A percentile compares a stretch with the other conserved stretches of the same genome.
phyloP scores from a whole-genome alignment of 2,888 invertebrate genomes.

The Drosophila peninsularis region DNA sequence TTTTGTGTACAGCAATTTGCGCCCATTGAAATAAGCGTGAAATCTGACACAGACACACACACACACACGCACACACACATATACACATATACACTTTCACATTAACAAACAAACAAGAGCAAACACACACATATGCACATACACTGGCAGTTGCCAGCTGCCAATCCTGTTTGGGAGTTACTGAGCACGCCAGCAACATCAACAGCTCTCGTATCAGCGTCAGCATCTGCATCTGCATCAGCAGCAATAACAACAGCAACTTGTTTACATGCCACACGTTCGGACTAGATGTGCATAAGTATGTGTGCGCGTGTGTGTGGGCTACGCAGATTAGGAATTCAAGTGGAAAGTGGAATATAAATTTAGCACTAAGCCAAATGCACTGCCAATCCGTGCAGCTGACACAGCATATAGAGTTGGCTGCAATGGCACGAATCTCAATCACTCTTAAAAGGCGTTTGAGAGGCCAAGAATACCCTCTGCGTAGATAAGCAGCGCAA shows the following conservation, averaged over 20 bases:
- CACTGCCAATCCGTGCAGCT: constrained; percentile 1
- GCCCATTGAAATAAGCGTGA: constrained; percentile 63
- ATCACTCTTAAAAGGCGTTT: background rate
- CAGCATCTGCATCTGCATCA: constrained; percentile 15
- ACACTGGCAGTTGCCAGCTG: constrained; percentile 17
- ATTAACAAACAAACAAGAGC: constrained; percentile 7
- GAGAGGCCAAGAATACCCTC: constrained; percentile 1
- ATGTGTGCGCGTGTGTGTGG: constrained; percentile 3
- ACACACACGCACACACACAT: constrained; percentile 40
- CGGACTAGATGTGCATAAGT: constrained; percentile 24
- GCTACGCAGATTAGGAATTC: constrained; percentile 68
- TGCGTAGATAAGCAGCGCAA: constrained; percentile 35
- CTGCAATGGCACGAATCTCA: background rate
- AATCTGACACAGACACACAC: constrained; percentile 57
- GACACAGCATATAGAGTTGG: constrained; percentile 1
- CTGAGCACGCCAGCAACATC: constrained; percentile 32
- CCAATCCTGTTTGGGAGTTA: constrained; percentile 27
- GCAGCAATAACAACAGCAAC: constrained; percentile 28
- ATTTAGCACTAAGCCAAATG: constrained; percentile 26
- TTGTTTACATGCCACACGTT: constrained; percentile 63
- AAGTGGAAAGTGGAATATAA: constrained; percentile 58
- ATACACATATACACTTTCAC: constrained; percentile 24
- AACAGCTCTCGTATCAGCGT: constrained; percentile 27
- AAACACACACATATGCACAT: constrained; percentile 24
- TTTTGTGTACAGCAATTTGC: constrained; percentile 47